A percentile compares a stretch with the other conserved stretches of the same genome.
phyloP scores from a whole-genome alignment of 2,797 vertebrate genomes.

The Loriculus beryllinus region DNA sequence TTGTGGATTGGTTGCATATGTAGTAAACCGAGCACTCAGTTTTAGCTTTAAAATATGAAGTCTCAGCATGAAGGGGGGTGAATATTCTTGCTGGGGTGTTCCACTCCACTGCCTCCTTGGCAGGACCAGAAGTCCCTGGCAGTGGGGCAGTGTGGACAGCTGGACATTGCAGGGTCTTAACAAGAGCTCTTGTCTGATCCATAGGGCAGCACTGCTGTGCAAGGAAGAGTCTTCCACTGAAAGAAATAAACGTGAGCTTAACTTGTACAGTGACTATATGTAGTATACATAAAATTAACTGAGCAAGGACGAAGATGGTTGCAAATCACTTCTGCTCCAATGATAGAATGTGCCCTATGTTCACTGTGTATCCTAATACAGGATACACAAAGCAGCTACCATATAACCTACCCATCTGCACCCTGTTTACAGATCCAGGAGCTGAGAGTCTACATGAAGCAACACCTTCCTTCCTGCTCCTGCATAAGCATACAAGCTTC shows the following conservation, averaged over 20 bases:
- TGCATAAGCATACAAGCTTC: background rate
- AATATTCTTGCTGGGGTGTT: background rate
- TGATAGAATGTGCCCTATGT: accelerated
- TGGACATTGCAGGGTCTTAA: background rate
- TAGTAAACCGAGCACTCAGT: background rate
- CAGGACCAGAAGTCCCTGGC: background rate
- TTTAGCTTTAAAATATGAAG: constrained; percentile 9
- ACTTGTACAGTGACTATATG: background rate
- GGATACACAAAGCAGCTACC: background rate
- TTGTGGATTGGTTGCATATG: background rate
- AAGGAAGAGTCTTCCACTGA: background rate
- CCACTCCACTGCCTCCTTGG: background rate
- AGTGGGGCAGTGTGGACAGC: background rate
- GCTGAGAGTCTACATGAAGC: background rate
- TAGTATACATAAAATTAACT: background rate
- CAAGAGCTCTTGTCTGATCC: background rate
- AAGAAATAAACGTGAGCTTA: background rate
- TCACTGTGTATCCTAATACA: background rate
- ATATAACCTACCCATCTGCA: background rate
- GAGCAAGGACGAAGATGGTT: background rate
- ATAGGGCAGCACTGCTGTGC: background rate
- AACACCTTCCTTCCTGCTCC: background rate
- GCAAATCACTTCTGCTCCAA: background rate
- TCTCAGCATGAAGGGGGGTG: background rate
- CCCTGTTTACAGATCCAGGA: background rate